Conservation (phyloP, 2,113 vertebrate species). For the Lepisosteus oculatus region DNA sequence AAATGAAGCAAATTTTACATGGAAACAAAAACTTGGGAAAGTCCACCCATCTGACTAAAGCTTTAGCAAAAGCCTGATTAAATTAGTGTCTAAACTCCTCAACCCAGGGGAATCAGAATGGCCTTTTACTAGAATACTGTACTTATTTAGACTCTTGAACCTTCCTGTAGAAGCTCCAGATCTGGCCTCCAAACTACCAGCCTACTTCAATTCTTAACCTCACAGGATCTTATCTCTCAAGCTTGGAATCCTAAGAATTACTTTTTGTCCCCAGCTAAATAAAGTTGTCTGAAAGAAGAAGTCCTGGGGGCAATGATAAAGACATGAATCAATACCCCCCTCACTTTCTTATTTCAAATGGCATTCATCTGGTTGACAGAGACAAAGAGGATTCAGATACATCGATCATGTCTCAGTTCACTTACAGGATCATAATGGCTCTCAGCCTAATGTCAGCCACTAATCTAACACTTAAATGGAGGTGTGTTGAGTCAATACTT, state of each 20-base stretch:
- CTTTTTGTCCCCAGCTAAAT: slow-evolving; percentile 4
- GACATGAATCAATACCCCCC: slow-evolving; percentile 46
- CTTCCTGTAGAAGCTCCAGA: background rate
- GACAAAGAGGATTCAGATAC: slow-evolving; percentile 58
- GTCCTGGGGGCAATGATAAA: slow-evolving; percentile 24
- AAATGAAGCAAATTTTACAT: too few species aligned
- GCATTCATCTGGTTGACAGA: slow-evolving; percentile 46
- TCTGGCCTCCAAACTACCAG: background rate
- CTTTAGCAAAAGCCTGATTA: too few species aligned
- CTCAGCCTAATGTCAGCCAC: slow-evolving; percentile 43
- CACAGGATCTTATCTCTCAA: background rate
- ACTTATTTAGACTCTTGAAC: background rate
- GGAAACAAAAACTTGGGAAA: too few species aligned
- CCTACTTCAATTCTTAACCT: background rate
- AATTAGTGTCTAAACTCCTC: too few species aligned
- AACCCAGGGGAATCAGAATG: too few species aligned
- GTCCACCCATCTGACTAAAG: too few species aligned
- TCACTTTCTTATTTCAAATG: slow-evolving; percentile 32
- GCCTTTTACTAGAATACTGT: background rate
- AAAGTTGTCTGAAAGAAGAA: slow-evolving; percentile 13
- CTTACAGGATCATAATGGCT: slow-evolving; percentile 32
- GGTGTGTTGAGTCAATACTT: slow-evolving; percentile 37
- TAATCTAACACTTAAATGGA: slow-evolving; percentile 45
- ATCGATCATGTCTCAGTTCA: slow-evolving; percentile 46
- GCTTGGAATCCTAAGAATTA: background rate